These are phyloP conservation scores for Scaptomyza polygonia DNA, from an alignment of 2,888 invertebrate species.

Conservation along the genomic window DNA sequence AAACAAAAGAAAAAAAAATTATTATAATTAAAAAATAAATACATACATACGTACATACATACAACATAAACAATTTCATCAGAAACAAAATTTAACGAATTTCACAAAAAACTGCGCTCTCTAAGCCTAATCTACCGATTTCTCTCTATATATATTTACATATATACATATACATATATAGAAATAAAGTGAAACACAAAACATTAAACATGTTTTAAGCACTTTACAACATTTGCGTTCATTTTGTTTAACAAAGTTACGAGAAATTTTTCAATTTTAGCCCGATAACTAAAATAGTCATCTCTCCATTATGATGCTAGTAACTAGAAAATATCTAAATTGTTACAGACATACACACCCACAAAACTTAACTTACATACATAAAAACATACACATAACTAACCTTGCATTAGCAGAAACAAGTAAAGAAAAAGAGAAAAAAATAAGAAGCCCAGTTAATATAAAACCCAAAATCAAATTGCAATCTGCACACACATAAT, in stretches of 20 bases:
- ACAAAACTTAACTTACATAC: slow-evolving; percentile 28
- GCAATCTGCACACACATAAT: slow-evolving; percentile 47
- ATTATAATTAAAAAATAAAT: slow-evolving; percentile 17
- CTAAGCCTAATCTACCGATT: slow-evolving; percentile 65
- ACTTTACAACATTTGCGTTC: slow-evolving; percentile 56
- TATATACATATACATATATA: slow-evolving; percentile 37
- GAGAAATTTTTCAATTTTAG: slow-evolving; percentile 35
- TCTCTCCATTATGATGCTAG: slow-evolving; percentile 30
- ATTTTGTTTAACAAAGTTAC: slow-evolving; percentile 57
- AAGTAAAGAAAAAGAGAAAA: slow-evolving; percentile 17
- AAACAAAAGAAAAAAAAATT: slow-evolving; percentile 29
- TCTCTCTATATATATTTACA: slow-evolving; percentile 31
- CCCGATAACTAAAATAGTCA: slow-evolving; percentile 28
- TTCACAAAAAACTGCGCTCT: slow-evolving; percentile 62
- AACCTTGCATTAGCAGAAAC: slow-evolving; percentile 59
- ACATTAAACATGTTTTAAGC: slow-evolving; percentile 62
- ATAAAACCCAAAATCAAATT: slow-evolving; percentile 38
- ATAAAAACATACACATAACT: slow-evolving; percentile 43
- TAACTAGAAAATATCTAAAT: slow-evolving; percentile 37
- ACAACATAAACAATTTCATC: slow-evolving; percentile 36
- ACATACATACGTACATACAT: slow-evolving; percentile 9
- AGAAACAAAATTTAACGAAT: slow-evolving; percentile 62
- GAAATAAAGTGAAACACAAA: slow-evolving; percentile 30
- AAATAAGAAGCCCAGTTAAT: slow-evolving; percentile 19
- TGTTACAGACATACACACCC: slow-evolving; percentile 37